These are phyloP conservation scores for Cryptoblepharus egeriae DNA, from an alignment of 2,797 vertebrate genomes.

Conservation along the genomic window DNA sequence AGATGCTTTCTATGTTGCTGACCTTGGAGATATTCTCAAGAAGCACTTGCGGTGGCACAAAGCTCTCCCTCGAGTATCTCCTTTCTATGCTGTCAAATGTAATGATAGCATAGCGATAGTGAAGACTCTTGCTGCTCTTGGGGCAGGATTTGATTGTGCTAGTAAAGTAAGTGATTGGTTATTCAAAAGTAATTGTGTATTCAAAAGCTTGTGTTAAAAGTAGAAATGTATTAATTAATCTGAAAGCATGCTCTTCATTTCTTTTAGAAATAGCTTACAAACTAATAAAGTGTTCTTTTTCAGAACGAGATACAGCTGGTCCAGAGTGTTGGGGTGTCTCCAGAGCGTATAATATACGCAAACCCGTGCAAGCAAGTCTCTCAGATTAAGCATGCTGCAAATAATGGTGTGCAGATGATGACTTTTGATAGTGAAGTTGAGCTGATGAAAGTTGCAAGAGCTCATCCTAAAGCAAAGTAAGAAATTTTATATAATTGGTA, in stretches of 20 bases:
- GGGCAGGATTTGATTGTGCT: slow-evolving; percentile 95
- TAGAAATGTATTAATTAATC: fast-evolving
- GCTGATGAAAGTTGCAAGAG: slow-evolving; percentile 93
- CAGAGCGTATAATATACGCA: slow-evolving; percentile 94
- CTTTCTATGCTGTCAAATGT: slow-evolving; percentile 97
- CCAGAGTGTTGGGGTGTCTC: slow-evolving; percentile 90
- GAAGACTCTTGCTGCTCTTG: slow-evolving; percentile 87
- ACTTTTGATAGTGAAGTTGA: slow-evolving; percentile 98
- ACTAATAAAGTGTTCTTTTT: slow-evolving; percentile 22
- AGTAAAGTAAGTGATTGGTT: slow-evolving; percentile 88
- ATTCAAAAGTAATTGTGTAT: too few relatives aligned
- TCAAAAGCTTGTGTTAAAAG: fast-evolving
- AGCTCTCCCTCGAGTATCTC: slow-evolving; percentile 88
- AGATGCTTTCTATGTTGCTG: slow-evolving; percentile 96
- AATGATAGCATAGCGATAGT: slow-evolving; percentile 90
- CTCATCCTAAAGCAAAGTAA: slow-evolving; percentile 95
- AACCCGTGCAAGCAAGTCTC: slow-evolving; percentile 98
- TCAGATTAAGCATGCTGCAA: slow-evolving; percentile 96
- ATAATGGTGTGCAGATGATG: slow-evolving; percentile 96
- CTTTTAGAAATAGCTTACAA: not conserved
- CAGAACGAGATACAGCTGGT: slow-evolving; percentile 95
- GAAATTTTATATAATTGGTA: slow-evolving; percentile 40
- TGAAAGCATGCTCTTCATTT: not conserved
- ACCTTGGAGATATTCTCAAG: slow-evolving; percentile 93
- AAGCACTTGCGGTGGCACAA: slow-evolving; percentile 93